Conservation (phyloP, 1,140 invertebrate species). For the Magallana ariakensis region DNA sequence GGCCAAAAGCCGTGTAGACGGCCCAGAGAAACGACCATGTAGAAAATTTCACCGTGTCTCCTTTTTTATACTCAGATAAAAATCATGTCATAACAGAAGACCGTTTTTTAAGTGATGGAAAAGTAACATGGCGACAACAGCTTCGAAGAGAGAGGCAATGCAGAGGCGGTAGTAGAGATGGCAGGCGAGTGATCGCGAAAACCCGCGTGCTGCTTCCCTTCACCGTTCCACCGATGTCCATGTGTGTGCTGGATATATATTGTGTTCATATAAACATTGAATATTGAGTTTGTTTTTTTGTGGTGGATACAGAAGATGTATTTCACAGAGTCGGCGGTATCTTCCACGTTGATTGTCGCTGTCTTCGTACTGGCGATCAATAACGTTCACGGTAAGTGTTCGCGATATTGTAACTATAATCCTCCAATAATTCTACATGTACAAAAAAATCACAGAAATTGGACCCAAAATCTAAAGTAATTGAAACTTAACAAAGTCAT, state of each 20-base stretch:
- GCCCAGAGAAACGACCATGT: conserved; percentile 10
- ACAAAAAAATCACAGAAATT: no score
- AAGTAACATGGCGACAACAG: conserved; percentile 29
- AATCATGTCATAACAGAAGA: conserved; percentile 33
- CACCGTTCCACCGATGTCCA: neutral
- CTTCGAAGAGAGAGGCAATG: neutral
- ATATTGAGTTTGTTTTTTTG: neutral
- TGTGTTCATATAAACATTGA: conserved; percentile 34
- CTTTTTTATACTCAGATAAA: conserved; percentile 9
- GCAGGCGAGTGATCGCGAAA: neutral
- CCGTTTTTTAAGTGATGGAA: neutral
- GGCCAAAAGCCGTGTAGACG: conserved; percentile 4
- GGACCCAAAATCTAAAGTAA: no score
- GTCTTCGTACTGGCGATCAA: neutral
- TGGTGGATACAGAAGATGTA: conserved; percentile 7
- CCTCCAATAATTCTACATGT: no score
- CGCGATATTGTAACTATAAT: no score
- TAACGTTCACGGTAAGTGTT: neutral
- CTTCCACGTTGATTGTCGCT: neutral
- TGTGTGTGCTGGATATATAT: conserved; percentile 21
- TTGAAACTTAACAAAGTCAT: no score
- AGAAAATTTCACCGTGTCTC: conserved; percentile 15
- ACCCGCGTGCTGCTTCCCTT: neutral
- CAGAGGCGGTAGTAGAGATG: neutral
- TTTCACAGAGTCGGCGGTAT: neutral